phyloP scores from a whole-genome alignment of 2,113 vertebrate genomes.

The Corythornis madagascariensis region DNA sequence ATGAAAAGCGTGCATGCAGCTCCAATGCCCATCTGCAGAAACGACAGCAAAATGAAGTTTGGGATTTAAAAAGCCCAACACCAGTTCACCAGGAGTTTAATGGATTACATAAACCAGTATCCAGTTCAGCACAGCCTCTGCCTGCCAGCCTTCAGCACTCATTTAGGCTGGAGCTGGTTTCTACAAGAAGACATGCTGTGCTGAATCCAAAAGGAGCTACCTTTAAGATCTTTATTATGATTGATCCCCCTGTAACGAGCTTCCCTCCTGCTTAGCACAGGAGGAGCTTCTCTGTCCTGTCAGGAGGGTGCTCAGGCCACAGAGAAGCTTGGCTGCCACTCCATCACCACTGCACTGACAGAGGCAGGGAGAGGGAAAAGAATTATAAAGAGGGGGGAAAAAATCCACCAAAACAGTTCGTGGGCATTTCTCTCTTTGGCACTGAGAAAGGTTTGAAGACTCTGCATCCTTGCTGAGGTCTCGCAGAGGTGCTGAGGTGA shows the following conservation, averaged over 20 bases:
- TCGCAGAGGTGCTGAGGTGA: neutral
- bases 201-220: neutral
- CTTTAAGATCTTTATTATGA: neutral
- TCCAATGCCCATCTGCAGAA: neutral
- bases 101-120: neutral
- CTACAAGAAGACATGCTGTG: neutral
- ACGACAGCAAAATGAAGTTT: conserved; percentile 21
- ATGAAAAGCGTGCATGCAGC: neutral
- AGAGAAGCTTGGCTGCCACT: neutral
- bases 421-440: neutral
- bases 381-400: neutral
- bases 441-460: neutral
- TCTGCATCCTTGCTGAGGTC: neutral
- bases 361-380: neutral
- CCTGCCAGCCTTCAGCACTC: neutral
- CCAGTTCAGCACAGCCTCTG: neutral
- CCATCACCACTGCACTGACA: neutral
- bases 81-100: conserved; percentile 46
- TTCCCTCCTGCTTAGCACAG: accelerated
- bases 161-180: neutral
- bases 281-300: neutral
- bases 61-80: conserved; percentile 21
- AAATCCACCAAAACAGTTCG: neutral
- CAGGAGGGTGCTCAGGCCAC: neutral
- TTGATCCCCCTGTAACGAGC: neutral